Base-by-base conservation (phyloP, 2,113 vertebrate genomes). In the Diglossa brunneiventris region DNA sequence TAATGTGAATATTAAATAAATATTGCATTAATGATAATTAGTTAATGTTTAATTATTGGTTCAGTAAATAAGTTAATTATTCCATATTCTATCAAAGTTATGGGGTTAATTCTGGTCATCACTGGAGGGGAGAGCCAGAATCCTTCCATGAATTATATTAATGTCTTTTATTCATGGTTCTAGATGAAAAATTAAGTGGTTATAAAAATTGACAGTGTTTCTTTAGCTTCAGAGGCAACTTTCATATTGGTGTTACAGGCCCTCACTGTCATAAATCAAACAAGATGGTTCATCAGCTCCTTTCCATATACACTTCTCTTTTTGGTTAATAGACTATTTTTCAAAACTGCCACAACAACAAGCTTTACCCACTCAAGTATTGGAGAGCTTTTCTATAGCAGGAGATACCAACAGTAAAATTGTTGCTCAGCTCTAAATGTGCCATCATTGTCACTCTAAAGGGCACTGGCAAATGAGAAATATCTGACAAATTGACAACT, bases 401-500 rank as follows among this genome's bases (percentile, higher is more conserved):
- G 67, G 46, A 81, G 30, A 73, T 28, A 82, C 18, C 37, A 83
- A 27, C 23, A 89, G 19, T 74, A 73, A 69, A 81, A 64, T 37
- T 87, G 77, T 70, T 96, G 49, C 52, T 90, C 63, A 73, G 88
- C 80, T 68, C 9, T 52, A 79, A 49, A 24, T 66, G 82, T 56
- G 70, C 83, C 90, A 56, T 88, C 74, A 77, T 58, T 95, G 85
- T 93, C 90, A 84, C 80, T 90, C 31, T 68, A 93, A 94, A 97
- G 91, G 94, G 53, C 92, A 95, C 77, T 70, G 80, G 76, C 85
- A 95, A 85, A 87, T 73, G 88, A 83, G 95, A 95, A 94, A 91
- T 68, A 95, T 87, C 96, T 92, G 94, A 95, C 83, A 96, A 95
- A 96, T 9, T 96, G 96, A 95, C 90, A 96, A 63, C 91, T 89